Evolutionary conservation across 2,797 vertebrate genomes (phyloP).

Genomic region (Ptychadena robeensis): DNA sequence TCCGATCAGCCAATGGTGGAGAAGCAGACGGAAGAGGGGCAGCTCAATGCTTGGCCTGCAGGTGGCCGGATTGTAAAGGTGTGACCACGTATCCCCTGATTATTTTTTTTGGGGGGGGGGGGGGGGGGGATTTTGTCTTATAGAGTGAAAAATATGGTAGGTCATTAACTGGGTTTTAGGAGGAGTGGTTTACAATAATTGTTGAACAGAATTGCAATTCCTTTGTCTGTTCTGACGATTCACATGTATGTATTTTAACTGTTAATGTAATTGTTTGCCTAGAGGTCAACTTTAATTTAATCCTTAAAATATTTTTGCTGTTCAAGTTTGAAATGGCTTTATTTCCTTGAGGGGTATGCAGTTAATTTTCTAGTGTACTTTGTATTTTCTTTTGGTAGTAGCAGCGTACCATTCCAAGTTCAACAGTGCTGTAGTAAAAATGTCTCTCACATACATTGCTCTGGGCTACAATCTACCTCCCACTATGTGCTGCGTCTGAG

Average conservation of each 20-base stretch:
- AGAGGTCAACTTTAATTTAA: background rate
- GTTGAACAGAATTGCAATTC: no score
- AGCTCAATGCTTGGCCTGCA: no score
- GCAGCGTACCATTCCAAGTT: background rate
- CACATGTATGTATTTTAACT: background rate
- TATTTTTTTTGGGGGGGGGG: no score
- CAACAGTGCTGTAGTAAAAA: conserved; percentile 2
- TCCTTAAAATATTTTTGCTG: background rate
- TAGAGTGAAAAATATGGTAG: no score
- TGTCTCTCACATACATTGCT: conserved; percentile 11
- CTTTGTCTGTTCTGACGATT: no score
- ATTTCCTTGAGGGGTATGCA: background rate
- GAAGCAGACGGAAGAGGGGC: no score
- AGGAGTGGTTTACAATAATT: no score
- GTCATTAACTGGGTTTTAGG: no score
- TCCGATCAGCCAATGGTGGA: no score
- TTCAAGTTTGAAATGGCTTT: background rate
- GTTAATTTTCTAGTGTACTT: background rate
- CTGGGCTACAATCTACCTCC: conserved; percentile 34
- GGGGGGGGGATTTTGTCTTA: no score
- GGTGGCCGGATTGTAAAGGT: no score
- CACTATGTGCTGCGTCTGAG: conserved; percentile 10
- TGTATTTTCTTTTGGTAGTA: background rate
- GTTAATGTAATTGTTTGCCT: background rate
- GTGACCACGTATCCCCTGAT: no score